phyloP scores from a whole-genome alignment of 2,888 invertebrate species.

The Ophion ellenae region DNA sequence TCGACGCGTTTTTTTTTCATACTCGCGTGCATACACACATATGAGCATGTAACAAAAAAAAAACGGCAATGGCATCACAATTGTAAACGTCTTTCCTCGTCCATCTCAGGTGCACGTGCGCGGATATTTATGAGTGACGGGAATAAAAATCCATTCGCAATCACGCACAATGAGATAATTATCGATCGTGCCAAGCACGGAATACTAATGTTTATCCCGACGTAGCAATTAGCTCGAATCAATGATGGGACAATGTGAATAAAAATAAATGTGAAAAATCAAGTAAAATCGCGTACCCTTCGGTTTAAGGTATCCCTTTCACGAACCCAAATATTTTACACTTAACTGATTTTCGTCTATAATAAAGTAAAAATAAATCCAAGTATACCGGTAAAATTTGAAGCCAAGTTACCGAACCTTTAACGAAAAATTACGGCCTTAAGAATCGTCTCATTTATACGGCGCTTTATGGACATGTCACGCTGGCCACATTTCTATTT shows the following conservation, averaged over 20 bases:
- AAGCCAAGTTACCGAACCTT: too few relatives aligned
- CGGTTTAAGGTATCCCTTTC: too few relatives aligned
- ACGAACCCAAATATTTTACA: too few relatives aligned
- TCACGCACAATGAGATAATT: constrained; percentile 23
- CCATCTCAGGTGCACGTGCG: neutral
- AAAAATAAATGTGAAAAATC: neutral
- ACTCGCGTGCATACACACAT: neutral
- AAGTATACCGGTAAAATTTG: too few relatives aligned
- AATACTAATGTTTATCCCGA: neutral
- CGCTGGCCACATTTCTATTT: too few relatives aligned
- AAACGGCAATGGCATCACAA: neutral
- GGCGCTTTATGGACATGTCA: too few relatives aligned
- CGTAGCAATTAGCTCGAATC: neutral
- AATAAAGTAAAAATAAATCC: too few relatives aligned
- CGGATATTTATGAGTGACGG: constrained; percentile 1
- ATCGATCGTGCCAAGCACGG: neutral
- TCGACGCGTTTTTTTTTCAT: constrained; percentile 33
- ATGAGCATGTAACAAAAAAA: neutral
- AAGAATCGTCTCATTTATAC: too few relatives aligned
- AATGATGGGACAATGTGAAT: neutral
- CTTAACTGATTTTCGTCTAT: too few relatives aligned
- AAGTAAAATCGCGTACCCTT: neutral
- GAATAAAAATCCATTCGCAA: constrained; percentile 8
- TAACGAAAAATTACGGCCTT: too few relatives aligned
- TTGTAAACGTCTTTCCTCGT: constrained; percentile 5